Base-by-base conservation (phyloP, 2,888 invertebrate species). In the Drosophila testacea region DNA sequence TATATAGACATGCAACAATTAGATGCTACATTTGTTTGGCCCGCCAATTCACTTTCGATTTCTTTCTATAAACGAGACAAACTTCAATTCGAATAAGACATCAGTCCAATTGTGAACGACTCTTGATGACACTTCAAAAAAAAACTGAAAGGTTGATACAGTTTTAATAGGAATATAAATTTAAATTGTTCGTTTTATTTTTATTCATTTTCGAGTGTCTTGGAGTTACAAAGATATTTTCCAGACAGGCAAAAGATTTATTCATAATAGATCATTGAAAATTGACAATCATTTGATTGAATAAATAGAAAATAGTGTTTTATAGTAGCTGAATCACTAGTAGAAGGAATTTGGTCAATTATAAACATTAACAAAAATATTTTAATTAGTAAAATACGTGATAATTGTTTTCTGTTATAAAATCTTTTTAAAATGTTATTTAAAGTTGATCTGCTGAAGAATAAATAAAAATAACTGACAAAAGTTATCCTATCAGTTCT, bases 1-100 rank as follows among this genome's bases (percentile, higher is more conserved):
- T 42, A 60, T 48, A 60, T 59, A 77, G 73, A 72, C 68, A 77
- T 75, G 42, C 34, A 61, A 48, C 75, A 76, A 76, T 76, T 76
- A 76, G 77, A 64, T 61, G 61, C 68, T 47, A 46, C 57, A 64
- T 76, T 76, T 77, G 69, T 72, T 72, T 63, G 72, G 34, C 44
- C 4, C 11, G 36, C 30, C 63, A 34, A 32, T 52, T 34, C 51
- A 73, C 73, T 77, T 76, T 73, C 76, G 44, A 44, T 76, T 76
- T 55, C 64, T 28, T 28, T 16, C 54, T 5, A 39, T 13, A 36
- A 56, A 56, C 55, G 55, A 27, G 27, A 10, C 34, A 13, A 56
- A 55, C 57, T 57, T 57, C 28, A 36, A 28, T 28, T 28, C 46
- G 28, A 57, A 28, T 47, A 36, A 57, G 57, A 57, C 47, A 47